Conservation (phyloP, 1,140 invertebrate species). For the Trichogramma pretiosum region DNA sequence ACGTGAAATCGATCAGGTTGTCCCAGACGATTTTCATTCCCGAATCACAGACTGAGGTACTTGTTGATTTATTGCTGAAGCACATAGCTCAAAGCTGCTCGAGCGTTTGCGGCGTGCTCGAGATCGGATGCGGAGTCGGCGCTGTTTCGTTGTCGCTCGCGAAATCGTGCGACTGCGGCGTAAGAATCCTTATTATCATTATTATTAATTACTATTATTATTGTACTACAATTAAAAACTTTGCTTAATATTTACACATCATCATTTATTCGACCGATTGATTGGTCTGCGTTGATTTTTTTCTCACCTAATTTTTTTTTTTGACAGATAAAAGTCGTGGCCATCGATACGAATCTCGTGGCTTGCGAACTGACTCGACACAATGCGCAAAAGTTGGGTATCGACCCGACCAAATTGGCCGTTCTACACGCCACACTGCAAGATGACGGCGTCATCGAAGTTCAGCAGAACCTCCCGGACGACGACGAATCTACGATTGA, state of each 20-base stretch:
- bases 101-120: conserved; percentile 27
- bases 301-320: too few species aligned
- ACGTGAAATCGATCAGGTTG: conserved; percentile 56
- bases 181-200: too few species aligned
- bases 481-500: conserved; percentile 23
- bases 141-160: conserved; percentile 56
- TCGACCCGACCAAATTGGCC: conserved; percentile 41
- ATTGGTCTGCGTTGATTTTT: too few species aligned
- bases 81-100: conserved; percentile 23
- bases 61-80: conserved; percentile 50
- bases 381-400: conserved; percentile 47
- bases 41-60: conserved; percentile 61
- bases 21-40: conserved; percentile 64
- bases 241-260: too few species aligned
- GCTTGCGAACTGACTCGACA: conserved; percentile 52
- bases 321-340: conserved; percentile 42
- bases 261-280: too few species aligned
- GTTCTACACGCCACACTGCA: conserved; percentile 45
- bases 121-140: conserved; percentile 62
- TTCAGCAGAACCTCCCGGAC: conserved; percentile 12
- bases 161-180: not conserved
- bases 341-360: conserved; percentile 50
- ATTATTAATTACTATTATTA: too few species aligned
- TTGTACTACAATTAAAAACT: too few species aligned
- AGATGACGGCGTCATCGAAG: conserved; percentile 29